Percentiles rank a stretch among this genome's conserved stretches.
Evolutionary conservation across 2,797 vertebrate species (phyloP).

Genomic region (Amphiprion clarkii): DNA sequence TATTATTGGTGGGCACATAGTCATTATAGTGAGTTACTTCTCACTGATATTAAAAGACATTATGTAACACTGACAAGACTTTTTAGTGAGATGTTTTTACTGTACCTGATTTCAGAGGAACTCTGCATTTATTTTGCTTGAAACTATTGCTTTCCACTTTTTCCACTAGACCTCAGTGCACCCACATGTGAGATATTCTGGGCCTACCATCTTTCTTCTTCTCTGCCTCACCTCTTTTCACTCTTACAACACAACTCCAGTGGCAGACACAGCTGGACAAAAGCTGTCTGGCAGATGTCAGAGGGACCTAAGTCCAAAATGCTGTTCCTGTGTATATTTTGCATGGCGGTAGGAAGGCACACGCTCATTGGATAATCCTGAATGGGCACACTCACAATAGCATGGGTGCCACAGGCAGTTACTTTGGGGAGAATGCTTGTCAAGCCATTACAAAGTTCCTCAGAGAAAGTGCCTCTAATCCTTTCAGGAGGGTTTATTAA

Average conservation of each 20-base stretch:
- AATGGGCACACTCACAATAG: constrained; percentile 70
- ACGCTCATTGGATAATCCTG: constrained; percentile 64
- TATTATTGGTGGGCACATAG: constrained; percentile 41
- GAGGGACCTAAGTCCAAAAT: constrained; percentile 73
- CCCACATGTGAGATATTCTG: constrained; percentile 31
- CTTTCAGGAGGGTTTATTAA: constrained; percentile 78
- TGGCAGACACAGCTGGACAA: constrained; percentile 75
- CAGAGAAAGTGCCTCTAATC: constrained; percentile 74
- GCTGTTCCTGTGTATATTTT: constrained; percentile 81
- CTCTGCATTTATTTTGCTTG: constrained; percentile 14
- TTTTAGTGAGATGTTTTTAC: constrained; percentile 36
- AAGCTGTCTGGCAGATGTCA: constrained; percentile 87
- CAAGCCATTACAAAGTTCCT: constrained; percentile 62
- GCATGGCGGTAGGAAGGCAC: constrained; percentile 72
- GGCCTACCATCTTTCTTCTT: constrained; percentile 33
- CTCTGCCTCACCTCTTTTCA: constrained; percentile 39
- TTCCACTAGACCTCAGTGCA: constrained; percentile 32
- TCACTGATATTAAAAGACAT: constrained; percentile 47
- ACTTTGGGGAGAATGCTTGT: constrained; percentile 59
- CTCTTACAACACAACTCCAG: constrained; percentile 53
- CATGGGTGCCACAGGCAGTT: constrained; percentile 61
- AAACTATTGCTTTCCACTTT: constrained; percentile 11
- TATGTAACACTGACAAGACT: constrained; percentile 16
- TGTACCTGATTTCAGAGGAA: not conserved
- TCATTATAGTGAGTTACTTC: constrained; percentile 49